Evolutionary conservation across 37 sponge, comb jelly and placozoan genomes (phyloP).

Genomic region (Hormiphora californensis): DNA sequence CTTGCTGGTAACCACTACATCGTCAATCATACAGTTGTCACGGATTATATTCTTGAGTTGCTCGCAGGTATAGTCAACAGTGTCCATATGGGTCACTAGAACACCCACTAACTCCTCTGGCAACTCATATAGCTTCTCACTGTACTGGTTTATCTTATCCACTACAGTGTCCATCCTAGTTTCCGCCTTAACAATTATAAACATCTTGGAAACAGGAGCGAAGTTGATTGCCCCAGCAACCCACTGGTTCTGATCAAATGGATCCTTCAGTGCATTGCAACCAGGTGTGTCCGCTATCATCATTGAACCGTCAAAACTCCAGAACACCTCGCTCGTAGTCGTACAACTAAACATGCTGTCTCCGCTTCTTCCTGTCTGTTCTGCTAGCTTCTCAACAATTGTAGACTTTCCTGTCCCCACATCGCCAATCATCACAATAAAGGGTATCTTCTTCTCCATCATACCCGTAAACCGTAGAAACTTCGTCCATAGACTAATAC

Average conservation of each 20-base stretch:
- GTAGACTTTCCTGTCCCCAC: slow-evolving; percentile 48
- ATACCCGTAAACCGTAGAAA: too few relatives aligned
- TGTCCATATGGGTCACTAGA: slow-evolving; percentile 37
- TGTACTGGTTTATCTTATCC: background rate
- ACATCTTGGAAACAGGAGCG: background rate
- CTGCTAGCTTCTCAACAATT: slow-evolving; percentile 16
- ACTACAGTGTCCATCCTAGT: slow-evolving; percentile 42
- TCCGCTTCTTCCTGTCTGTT: background rate
- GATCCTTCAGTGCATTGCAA: background rate
- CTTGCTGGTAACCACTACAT: background rate
- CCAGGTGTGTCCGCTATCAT: slow-evolving; percentile 36
- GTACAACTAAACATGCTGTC: background rate
- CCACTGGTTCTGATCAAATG: background rate
- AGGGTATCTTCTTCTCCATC: too few relatives aligned
- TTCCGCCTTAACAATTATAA: slow-evolving; percentile 10
- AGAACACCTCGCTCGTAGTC: background rate
- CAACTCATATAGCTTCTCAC: background rate
- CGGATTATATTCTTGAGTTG: background rate
- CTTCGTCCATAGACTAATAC: too few relatives aligned
- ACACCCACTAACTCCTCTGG: slow-evolving; percentile 8
- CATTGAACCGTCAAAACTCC: slow-evolving; percentile 17
- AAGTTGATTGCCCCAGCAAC: background rate
- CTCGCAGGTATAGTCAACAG: background rate
- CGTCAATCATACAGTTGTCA: background rate
- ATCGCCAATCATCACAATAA: background rate